Evolutionary conservation across 2,888 invertebrate species (phyloP).

Genomic region (Sminthurinus aureus): DNA sequence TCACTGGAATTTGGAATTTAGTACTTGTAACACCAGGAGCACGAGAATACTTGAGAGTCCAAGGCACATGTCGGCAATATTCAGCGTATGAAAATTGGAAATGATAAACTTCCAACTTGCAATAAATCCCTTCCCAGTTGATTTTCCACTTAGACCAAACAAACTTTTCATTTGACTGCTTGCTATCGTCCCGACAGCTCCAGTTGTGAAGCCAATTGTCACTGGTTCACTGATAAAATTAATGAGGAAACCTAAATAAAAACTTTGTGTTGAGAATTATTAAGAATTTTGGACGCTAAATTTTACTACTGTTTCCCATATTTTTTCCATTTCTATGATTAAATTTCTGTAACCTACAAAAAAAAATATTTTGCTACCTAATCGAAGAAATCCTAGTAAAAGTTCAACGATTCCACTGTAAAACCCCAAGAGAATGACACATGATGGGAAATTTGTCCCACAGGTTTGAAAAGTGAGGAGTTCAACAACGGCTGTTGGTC

Average conservation of each 20-base stretch:
- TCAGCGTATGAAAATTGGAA: slow-evolving; percentile 42
- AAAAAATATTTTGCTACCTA: slow-evolving; percentile 43
- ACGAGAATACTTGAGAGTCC: slow-evolving; percentile 29
- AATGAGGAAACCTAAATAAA: slow-evolving; percentile 73
- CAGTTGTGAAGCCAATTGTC: slow-evolving; percentile 83
- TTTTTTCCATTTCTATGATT: too few species aligned
- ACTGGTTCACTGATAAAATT: slow-evolving; percentile 87
- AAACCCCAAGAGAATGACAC: slow-evolving; percentile 55
- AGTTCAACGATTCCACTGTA: slow-evolving; percentile 56
- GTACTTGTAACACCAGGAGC: too few species aligned
- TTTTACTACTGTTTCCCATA: not conserved
- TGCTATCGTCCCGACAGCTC: slow-evolving; percentile 84
- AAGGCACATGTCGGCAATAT: slow-evolving; percentile 44
- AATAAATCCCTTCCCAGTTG: slow-evolving; percentile 50
- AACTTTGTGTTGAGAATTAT: not conserved
- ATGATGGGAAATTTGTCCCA: slow-evolving; percentile 48
- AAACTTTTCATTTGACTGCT: slow-evolving; percentile 80
- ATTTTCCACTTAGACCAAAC: slow-evolving; percentile 66
- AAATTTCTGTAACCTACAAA: too few species aligned
- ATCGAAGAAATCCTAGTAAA: slow-evolving; percentile 52
- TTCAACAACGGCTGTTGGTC: slow-evolving; percentile 45
- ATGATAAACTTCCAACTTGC: slow-evolving; percentile 49
- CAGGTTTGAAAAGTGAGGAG: slow-evolving; percentile 55
- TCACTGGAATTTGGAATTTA: too few species aligned
- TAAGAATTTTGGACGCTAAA: not conserved